A percentile compares a stretch with the other conserved stretches of the same genome.
These are phyloP conservation scores for Alouatta caraya DNA, from an alignment of 2,797 vertebrate genomes.

Conservation along the genomic window DNA sequence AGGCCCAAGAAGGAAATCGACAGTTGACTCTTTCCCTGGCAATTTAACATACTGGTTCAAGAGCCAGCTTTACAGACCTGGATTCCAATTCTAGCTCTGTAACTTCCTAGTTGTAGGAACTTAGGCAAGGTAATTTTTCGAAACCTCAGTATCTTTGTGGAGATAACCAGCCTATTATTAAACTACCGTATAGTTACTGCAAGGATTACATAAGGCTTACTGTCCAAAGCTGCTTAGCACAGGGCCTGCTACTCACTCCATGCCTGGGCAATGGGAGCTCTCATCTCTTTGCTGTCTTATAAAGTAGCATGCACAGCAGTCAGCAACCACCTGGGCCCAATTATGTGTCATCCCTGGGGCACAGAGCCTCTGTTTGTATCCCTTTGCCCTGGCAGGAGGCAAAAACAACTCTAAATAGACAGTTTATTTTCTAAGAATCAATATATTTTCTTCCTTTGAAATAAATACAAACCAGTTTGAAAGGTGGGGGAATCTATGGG, in stretches of 20 bases:
- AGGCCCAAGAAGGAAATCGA: neutral
- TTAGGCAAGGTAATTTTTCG: conserved; percentile 49
- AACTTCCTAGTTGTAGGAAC: conserved; percentile 10
- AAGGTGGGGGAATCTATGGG: conserved; percentile 69
- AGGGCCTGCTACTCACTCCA: neutral
- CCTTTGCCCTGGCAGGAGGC: conserved; percentile 36
- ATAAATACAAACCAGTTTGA: conserved; percentile 88
- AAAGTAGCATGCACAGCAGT: neutral
- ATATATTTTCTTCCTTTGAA: conserved; percentile 88
- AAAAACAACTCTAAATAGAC: conserved; percentile 76
- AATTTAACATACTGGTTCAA: neutral
- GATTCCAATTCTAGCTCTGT: conserved; percentile 1
- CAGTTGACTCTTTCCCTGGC: neutral
- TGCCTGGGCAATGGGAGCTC: neutral
- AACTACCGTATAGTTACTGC: neutral
- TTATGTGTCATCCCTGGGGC: neutral
- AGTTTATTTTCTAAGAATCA: conserved; percentile 87
- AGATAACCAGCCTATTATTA: neutral
- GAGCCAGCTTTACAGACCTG: neutral
- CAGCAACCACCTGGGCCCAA: conserved; percentile 30
- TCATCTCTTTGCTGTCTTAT: neutral
- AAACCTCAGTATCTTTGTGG: conserved; percentile 18
- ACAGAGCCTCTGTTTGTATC: neutral
- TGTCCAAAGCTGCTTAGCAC: neutral
- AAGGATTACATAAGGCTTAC: neutral